phyloP scores from a whole-genome alignment of 2,113 vertebrate genomes.

The Amblyopsis rosae region DNA sequence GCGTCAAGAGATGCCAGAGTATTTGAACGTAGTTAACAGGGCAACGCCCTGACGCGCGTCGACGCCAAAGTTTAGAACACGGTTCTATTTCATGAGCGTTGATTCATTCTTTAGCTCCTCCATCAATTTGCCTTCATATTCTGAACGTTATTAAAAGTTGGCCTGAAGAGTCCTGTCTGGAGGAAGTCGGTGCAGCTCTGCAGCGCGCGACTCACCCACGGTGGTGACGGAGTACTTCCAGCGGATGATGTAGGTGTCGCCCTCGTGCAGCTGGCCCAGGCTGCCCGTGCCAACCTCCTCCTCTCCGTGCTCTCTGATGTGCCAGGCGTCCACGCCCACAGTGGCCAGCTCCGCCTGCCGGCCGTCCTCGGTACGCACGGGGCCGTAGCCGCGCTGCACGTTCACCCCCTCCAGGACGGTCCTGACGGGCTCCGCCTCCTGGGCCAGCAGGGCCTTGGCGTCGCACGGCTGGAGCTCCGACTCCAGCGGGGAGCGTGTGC shows the following conservation, averaged over 20 bases:
- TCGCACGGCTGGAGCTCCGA: conserved; percentile 74
- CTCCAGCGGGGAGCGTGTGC: conserved; percentile 44
- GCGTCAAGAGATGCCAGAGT: no score
- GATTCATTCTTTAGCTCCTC: no score
- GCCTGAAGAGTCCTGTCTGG: no score
- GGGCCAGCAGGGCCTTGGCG: conserved; percentile 65
- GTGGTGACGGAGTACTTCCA: conserved; percentile 82
- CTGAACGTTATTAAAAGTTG: no score
- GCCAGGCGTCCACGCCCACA: conserved; percentile 73
- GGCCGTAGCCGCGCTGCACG: conserved; percentile 76
- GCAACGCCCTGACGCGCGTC: no score
- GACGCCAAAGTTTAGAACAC: no score
- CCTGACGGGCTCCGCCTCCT: conserved; percentile 40
- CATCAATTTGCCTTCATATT: no score
- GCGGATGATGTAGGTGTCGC: conserved; percentile 78
- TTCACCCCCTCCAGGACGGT: conserved; percentile 76
- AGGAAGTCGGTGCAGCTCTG: no score
- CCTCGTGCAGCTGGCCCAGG: conserved; percentile 77
- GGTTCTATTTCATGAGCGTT: no score
- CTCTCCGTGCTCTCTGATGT: conserved; percentile 79
- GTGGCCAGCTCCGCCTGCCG: conserved; percentile 75
- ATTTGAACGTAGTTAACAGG: no score
- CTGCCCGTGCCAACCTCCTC: conserved; percentile 70
- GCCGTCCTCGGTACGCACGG: conserved; percentile 71
- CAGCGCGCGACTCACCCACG: conserved; percentile 64